These are phyloP conservation scores for Aphodius granarius DNA, from an alignment of 2,888 invertebrate species.

Conservation along the genomic window DNA sequence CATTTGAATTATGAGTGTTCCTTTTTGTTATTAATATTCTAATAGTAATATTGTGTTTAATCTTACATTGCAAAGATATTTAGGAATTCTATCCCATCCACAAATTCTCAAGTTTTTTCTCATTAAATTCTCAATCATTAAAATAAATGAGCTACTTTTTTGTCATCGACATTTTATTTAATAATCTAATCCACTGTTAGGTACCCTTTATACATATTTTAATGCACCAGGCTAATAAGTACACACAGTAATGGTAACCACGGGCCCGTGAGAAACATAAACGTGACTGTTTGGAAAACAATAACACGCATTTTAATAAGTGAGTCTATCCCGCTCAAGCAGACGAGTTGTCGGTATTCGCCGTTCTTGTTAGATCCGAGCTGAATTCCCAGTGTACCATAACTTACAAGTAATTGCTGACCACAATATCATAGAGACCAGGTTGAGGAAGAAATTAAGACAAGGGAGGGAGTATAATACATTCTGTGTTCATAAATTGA, in stretches of 20 bases:
- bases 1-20: too few species aligned
- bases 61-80: too few species aligned
- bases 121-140: constrained; percentile 19
- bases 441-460: constrained; percentile 32
- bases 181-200: neutral
- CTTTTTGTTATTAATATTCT: too few species aligned
- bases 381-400: constrained; percentile 37
- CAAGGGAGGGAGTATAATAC: constrained; percentile 22
- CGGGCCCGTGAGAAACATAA: constrained; percentile 54
- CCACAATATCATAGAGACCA: constrained; percentile 37
- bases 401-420: constrained; percentile 42
- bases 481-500: neutral
- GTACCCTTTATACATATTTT: constrained; percentile 22
- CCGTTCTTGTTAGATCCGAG: constrained; percentile 20
- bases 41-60: too few species aligned
- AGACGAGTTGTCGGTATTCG: neutral
- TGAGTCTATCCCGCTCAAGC: constrained; percentile 42
- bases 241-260: constrained; percentile 30
- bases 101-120: too few species aligned
- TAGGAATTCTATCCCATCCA: too few species aligned
- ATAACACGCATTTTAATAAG: constrained; percentile 56
- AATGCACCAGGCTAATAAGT: constrained; percentile 27
- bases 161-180: constrained; percentile 11
- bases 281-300: constrained; percentile 53
- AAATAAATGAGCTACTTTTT: constrained; percentile 20